phyloP scores from a whole-genome alignment of 2,797 vertebrate genomes.

The Acestrorhynchus altus region DNA sequence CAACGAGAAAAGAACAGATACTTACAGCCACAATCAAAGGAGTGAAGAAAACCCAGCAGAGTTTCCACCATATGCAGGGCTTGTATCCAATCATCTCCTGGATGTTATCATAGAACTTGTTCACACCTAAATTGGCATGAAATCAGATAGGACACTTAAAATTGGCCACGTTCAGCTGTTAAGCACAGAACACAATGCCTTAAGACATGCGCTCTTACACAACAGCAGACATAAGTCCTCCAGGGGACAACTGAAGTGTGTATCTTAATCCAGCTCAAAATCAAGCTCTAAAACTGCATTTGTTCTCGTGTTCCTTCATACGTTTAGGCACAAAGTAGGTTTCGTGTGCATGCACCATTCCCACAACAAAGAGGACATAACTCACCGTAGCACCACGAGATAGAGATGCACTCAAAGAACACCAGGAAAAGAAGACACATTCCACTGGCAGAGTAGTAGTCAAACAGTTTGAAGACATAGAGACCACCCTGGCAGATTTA shows the following conservation, averaged over 20 bases:
- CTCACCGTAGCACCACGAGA: slow-evolving; percentile 98
- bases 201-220: neutral
- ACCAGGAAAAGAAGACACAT: slow-evolving; percentile 98
- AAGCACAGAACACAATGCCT: neutral
- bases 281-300: neutral
- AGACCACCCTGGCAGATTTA: slow-evolving; percentile 85
- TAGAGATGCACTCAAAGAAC: slow-evolving; percentile 98
- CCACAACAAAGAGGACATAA: neutral
- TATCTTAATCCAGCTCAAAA: neutral
- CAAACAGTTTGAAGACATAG: slow-evolving; percentile 98
- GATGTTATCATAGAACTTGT: slow-evolving; percentile 98
- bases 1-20: slow-evolving; percentile 39
- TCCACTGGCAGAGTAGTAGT: slow-evolving; percentile 98
- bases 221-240: too few relatives aligned
- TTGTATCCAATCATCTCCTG: slow-evolving; percentile 98
- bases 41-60: slow-evolving; percentile 98
- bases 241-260: too few relatives aligned
- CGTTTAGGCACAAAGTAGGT: neutral
- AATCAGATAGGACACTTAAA: slow-evolving; percentile 55
- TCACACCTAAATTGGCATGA: slow-evolving; percentile 84
- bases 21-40: slow-evolving; percentile 96
- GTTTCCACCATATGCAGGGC: slow-evolving; percentile 97
- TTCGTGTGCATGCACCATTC: neutral
- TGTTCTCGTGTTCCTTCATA: neutral
- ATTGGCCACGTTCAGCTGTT: neutral